Conservation (phyloP, 2,113 vertebrate species). For the Scalopus aquaticus region DNA sequence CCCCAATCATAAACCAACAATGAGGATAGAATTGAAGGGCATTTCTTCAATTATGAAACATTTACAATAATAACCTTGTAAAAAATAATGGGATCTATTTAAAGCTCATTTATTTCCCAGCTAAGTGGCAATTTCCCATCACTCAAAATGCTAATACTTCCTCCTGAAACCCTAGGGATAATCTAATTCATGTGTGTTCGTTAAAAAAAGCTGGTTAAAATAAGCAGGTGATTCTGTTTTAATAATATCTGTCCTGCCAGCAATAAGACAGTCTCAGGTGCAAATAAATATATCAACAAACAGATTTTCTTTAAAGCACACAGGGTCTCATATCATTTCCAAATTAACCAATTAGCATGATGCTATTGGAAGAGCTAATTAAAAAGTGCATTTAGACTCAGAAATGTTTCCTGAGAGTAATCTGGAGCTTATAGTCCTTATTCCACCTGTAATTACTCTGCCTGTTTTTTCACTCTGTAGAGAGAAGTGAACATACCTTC, state of each 20-base stretch:
- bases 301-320: slow-evolving; percentile 76
- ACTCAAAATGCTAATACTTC: slow-evolving; percentile 62
- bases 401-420: slow-evolving; percentile 75
- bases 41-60: slow-evolving; percentile 64
- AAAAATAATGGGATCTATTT: slow-evolving; percentile 68
- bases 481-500: background rate
- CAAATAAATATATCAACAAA: slow-evolving; percentile 75
- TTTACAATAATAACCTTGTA: slow-evolving; percentile 65
- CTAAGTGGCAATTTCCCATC: slow-evolving; percentile 63
- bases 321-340: slow-evolving; percentile 69
- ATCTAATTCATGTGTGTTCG: slow-evolving; percentile 46
- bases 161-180: slow-evolving; percentile 32
- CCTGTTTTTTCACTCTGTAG: background rate
- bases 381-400: slow-evolving; percentile 70
- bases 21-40: slow-evolving; percentile 40
- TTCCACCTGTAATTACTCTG: slow-evolving; percentile 56
- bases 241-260: slow-evolving; percentile 43
- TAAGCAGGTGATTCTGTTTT: slow-evolving; percentile 63
- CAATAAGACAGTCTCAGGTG: slow-evolving; percentile 66
- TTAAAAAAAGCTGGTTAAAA: slow-evolving; percentile 52
- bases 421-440: background rate
- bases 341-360: slow-evolving; percentile 74
- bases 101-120: slow-evolving; percentile 63
- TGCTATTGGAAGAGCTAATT: slow-evolving; percentile 75
- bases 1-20: slow-evolving; percentile 53